These are phyloP conservation scores for Callipepla squamata DNA, from an alignment of 2,113 vertebrate genomes.

Conservation along the genomic window DNA sequence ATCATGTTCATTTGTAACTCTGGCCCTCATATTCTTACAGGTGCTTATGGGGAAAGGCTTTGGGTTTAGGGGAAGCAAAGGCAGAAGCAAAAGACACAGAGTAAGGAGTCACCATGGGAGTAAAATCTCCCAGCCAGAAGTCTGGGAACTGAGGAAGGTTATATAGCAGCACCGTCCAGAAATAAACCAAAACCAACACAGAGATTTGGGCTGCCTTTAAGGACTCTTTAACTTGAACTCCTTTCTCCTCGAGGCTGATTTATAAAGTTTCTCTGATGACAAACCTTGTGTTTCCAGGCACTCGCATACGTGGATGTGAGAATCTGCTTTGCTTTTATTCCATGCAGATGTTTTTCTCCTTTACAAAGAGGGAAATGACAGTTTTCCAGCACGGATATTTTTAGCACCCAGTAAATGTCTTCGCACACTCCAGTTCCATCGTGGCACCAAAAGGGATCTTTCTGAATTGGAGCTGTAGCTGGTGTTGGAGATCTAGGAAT, in stretches of 20 bases:
- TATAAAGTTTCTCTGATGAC: background rate
- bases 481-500: background rate
- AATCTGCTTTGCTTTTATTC: background rate
- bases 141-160: background rate
- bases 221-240: background rate
- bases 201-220: background rate
- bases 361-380: background rate
- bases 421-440: background rate
- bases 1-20: too few relatives aligned
- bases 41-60: too few relatives aligned
- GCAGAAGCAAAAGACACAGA: too few relatives aligned
- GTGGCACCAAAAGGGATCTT: background rate
- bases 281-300: background rate
- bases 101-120: background rate
- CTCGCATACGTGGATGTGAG: fast-evolving
- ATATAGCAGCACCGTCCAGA: background rate
- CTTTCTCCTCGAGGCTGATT: background rate
- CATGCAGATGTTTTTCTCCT: background rate
- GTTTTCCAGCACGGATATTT: background rate
- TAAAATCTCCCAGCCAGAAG: background rate
- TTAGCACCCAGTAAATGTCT: background rate
- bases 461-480: background rate
- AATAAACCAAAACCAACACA: too few relatives aligned
- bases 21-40: too few relatives aligned
- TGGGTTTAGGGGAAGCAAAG: too few relatives aligned